These are phyloP conservation scores for Ips nitidus DNA, from an alignment of 1,140 invertebrate genomes.

Conservation along the genomic window DNA sequence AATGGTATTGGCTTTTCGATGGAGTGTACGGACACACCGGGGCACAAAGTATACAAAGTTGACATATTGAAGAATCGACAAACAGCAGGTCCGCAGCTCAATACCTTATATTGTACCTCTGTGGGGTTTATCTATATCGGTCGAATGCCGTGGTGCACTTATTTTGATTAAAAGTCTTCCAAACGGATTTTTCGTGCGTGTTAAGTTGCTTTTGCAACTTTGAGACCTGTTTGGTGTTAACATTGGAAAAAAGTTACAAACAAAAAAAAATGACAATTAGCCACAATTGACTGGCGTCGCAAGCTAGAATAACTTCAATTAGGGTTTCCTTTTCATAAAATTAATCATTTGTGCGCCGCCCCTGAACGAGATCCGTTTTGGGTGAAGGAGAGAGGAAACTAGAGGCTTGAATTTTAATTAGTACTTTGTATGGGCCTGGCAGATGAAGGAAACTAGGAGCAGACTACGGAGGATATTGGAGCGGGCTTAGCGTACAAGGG, in stretches of 20 bases:
- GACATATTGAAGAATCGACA: conserved; percentile 38
- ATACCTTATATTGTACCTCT: conserved; percentile 28
- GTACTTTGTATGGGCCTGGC: conserved; percentile 37
- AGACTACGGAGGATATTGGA: conserved; percentile 38
- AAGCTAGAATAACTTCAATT: not conserved
- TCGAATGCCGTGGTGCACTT: conserved; percentile 25
- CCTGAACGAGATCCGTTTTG: conserved; percentile 33
- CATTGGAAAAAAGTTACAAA: no score
- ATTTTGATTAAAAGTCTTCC: conserved; percentile 32
- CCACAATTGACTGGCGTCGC: no score
- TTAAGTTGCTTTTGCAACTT: not conserved
- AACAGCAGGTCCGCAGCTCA: conserved; percentile 31
- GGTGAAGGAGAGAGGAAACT: conserved; percentile 34
- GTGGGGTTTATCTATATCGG: conserved; percentile 15
- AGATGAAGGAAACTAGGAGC: conserved; percentile 36
- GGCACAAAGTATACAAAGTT: conserved; percentile 30
- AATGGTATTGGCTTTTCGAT: conserved; percentile 26
- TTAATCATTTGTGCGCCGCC: conserved; percentile 26
- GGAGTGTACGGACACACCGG: conserved; percentile 22
- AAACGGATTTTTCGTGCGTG: conserved; percentile 9
- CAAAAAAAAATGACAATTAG: not conserved
- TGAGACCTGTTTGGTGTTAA: not conserved
- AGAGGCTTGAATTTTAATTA: conserved; percentile 38
- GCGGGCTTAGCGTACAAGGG: conserved; percentile 31
- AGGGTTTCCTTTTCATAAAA: conserved; percentile 10